Evolutionary conservation across 1,140 invertebrate genomes (phyloP).

Genomic region (Tetranychus cinnabarinus): DNA sequence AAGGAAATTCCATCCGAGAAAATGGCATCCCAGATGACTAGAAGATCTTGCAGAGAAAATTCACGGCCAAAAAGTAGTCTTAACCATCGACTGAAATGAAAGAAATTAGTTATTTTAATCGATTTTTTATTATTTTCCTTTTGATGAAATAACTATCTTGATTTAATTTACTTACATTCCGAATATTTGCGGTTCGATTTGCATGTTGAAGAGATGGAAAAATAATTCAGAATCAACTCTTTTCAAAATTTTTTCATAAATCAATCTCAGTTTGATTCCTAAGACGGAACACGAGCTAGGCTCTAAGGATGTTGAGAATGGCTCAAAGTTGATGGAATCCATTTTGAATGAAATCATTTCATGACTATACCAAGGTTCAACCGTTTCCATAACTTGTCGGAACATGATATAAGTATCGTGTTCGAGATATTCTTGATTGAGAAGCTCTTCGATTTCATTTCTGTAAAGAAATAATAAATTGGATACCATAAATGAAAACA

Average conservation of each 20-base stretch:
- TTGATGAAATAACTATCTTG: constrained; percentile 9
- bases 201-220: constrained; percentile 35
- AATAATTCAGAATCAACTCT: constrained; percentile 37
- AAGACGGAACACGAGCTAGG: constrained; percentile 10
- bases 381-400: constrained; percentile 34
- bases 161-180: constrained; percentile 39
- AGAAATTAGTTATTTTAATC: background rate
- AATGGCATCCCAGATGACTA: constrained; percentile 52
- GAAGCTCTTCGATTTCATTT: constrained; percentile 5
- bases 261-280: constrained; percentile 38
- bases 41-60: constrained; percentile 43
- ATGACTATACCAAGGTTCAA: background rate
- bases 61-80: constrained; percentile 51
- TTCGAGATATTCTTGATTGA: constrained; percentile 7
- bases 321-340: constrained; percentile 6
- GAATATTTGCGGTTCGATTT: constrained; percentile 51
- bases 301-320: constrained; percentile 10
- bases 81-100: constrained; percentile 40
- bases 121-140: background rate
- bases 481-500: background rate
- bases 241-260: constrained; percentile 38
- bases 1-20: constrained; percentile 45
- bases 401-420: constrained; percentile 28
- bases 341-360: background rate
- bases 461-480: background rate